phyloP scores from a whole-genome alignment of 2,888 invertebrate species.

The Scelioninae gen. 1 region DNA sequence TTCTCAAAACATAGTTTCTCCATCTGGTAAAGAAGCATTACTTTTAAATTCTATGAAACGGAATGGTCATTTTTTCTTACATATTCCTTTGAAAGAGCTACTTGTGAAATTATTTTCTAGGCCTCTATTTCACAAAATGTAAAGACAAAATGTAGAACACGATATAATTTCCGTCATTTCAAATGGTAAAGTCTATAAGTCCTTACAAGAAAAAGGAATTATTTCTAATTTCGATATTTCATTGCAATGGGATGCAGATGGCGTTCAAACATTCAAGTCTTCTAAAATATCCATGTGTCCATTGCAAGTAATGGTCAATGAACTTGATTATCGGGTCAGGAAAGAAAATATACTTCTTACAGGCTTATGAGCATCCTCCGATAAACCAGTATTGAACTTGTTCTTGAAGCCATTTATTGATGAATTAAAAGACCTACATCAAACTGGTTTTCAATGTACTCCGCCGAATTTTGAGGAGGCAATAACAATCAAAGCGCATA shows the following conservation, averaged over 20 bases:
- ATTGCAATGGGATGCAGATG: slow-evolving; percentile 63
- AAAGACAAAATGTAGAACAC: slow-evolving; percentile 1
- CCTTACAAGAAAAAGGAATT: slow-evolving; percentile 21
- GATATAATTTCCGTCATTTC: slow-evolving; percentile 19
- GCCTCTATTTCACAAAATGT: slow-evolving; percentile 16
- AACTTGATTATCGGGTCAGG: slow-evolving; percentile 41
- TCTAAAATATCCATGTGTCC: slow-evolving; percentile 62
- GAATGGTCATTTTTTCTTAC: slow-evolving; percentile 33
- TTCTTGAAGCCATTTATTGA: slow-evolving; percentile 46
- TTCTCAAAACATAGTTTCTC: no score
- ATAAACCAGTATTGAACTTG: slow-evolving; percentile 28
- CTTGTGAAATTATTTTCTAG: slow-evolving; percentile 21
- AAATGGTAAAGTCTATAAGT: slow-evolving; percentile 34
- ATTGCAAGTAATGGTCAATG: slow-evolving; percentile 55
- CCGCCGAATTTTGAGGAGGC: slow-evolving; percentile 14
- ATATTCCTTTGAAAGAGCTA: slow-evolving; percentile 39
- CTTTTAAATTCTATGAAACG: slow-evolving; percentile 18
- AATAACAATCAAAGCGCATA: slow-evolving; percentile 42
- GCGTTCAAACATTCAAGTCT: slow-evolving; percentile 62
- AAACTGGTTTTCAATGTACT: slow-evolving; percentile 23
- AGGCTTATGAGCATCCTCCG: slow-evolving; percentile 48
- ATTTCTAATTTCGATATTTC: slow-evolving; percentile 38
- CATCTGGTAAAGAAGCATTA: slow-evolving; percentile 26
- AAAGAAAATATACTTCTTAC: slow-evolving; percentile 54
- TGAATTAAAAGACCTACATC: slow-evolving; percentile 45